A percentile compares a stretch with the other conserved stretches of the same genome.
These are phyloP conservation scores for Idris sp. DNA, from an alignment of 1,140 invertebrate species.

Conservation along the genomic window DNA sequence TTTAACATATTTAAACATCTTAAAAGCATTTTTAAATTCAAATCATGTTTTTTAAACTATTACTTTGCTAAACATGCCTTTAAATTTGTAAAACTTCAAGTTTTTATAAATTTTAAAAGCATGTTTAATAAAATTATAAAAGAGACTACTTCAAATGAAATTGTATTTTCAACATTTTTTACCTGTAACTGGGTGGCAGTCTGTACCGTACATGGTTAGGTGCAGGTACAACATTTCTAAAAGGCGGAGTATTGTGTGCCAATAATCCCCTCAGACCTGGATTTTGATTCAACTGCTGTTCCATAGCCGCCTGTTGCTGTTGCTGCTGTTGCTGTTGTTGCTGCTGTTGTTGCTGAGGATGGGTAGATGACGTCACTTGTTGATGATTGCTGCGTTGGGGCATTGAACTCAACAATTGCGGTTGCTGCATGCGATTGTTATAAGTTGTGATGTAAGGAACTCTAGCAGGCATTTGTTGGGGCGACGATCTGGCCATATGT, in stretches of 20 bases:
- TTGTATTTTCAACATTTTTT: neutral
- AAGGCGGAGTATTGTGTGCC: constrained; percentile 72
- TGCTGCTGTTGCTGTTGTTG: constrained; percentile 70
- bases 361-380: constrained; percentile 78
- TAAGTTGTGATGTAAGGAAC: constrained; percentile 67
- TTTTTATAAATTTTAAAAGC: too few relatives aligned
- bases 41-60: too few relatives aligned
- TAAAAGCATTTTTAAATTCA: too few relatives aligned
- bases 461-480: constrained; percentile 65
- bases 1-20: too few relatives aligned
- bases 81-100: too few relatives aligned
- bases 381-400: constrained; percentile 73
- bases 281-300: constrained; percentile 73
- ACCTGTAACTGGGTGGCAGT: constrained; percentile 70
- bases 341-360: constrained; percentile 76
- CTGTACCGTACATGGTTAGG: constrained; percentile 70
- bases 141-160: neutral
- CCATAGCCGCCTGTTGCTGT: too few relatives aligned
- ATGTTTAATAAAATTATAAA: too few relatives aligned
- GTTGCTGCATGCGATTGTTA: constrained; percentile 68
- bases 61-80: too few relatives aligned
- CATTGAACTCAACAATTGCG: constrained; percentile 68
- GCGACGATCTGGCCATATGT: constrained; percentile 71
- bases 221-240: constrained; percentile 58
- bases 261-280: constrained; percentile 73